These are phyloP conservation scores for Lottia scabra DNA, from an alignment of 2,888 invertebrate genomes.

Conservation along the genomic window DNA sequence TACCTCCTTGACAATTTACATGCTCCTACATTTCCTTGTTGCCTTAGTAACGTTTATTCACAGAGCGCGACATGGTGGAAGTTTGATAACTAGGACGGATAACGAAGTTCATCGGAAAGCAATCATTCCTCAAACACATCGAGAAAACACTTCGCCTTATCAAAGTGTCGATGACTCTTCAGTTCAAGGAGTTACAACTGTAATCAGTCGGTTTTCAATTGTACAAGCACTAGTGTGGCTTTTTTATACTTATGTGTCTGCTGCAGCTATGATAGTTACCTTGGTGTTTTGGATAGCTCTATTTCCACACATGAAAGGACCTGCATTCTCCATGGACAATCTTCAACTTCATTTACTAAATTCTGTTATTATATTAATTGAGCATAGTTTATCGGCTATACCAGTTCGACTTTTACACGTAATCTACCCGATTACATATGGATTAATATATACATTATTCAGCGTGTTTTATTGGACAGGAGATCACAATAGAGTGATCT, in stretches of 20 bases:
- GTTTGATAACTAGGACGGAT: background rate
- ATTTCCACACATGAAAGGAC: conserved; percentile 36
- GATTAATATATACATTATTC: conserved; percentile 53
- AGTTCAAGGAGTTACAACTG: background rate
- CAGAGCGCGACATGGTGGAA: conserved; percentile 17
- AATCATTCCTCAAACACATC: no score
- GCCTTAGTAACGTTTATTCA: conserved; percentile 29
- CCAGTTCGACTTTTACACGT: conserved; percentile 58
- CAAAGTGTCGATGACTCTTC: background rate
- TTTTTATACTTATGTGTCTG: conserved; percentile 44
- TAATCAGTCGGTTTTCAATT: background rate
- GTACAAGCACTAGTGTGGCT: conserved; percentile 43
- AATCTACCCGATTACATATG: conserved; percentile 51
- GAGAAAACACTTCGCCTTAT: background rate
- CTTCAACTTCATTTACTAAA: conserved; percentile 59
- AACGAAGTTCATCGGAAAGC: background rate
- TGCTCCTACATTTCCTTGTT: conserved; percentile 39
- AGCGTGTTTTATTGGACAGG: conserved; percentile 55
- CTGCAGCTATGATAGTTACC: conserved; percentile 52
- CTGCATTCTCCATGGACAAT: conserved; percentile 28
- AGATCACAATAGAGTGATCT: conserved; percentile 55
- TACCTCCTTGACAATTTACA: conserved; percentile 48
- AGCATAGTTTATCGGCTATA: conserved; percentile 48
- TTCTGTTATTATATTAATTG: conserved; percentile 54
- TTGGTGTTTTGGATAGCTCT: conserved; percentile 57